Percentiles rank a stretch among this genome's conserved stretches.
Evolutionary conservation across 2,113 vertebrate species (phyloP).

Genomic region (Bolborhynchus lineola): DNA sequence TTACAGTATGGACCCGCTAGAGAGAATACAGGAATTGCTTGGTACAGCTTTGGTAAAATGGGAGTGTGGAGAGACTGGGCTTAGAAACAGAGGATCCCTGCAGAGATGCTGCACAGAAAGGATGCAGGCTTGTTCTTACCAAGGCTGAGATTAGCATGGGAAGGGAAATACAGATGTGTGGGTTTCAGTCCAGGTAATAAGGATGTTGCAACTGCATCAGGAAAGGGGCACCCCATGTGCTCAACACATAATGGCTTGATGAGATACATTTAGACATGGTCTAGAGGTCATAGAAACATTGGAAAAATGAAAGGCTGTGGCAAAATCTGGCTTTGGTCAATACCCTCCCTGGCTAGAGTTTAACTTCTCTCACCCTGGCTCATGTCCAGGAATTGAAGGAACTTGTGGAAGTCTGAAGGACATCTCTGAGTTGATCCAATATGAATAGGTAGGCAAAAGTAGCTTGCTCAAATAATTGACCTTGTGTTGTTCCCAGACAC

Average conservation of each 20-base stretch:
- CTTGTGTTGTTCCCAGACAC: background rate
- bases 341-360: background rate
- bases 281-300: background rate
- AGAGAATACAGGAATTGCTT: accelerated
- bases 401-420: constrained; percentile 3
- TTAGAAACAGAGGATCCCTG: background rate
- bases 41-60: background rate
- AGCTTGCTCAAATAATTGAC: background rate
- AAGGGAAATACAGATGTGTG: background rate
- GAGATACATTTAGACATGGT: background rate
- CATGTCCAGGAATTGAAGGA: background rate
- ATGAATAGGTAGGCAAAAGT: background rate
- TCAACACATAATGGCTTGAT: background rate
- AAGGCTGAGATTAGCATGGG: background rate
- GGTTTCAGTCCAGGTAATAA: background rate
- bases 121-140: background rate
- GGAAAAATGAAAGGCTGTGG: background rate
- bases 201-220: background rate
- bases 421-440: background rate
- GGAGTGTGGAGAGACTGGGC: background rate
- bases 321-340: background rate
- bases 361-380: background rate
- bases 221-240: background rate
- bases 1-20: background rate
- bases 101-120: background rate